Evolutionary conservation across 2,113 vertebrate genomes (phyloP), one percentile per base, ranked within the genome.

Genomic region (Macquaria ambigua): DNA sequence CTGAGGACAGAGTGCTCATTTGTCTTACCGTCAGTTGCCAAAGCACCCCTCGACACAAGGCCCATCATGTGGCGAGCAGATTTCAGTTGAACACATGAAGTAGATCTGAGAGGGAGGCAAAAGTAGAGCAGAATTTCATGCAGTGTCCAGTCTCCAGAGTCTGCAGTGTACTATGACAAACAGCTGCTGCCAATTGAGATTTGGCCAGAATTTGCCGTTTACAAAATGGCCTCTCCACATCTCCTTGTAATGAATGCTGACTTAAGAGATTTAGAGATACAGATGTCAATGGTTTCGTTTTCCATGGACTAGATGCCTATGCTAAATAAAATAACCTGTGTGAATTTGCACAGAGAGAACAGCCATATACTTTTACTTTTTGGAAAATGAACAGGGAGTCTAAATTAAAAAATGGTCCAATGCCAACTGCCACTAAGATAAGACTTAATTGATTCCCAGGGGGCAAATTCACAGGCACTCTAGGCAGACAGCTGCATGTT

Each of bases 31-130:
- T 94, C 85, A 93, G 1, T 89, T 92, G 66, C 87, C 87, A 55
- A 96, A 95, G 91, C 96, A 96, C 79, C 95, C 96, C 55, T 96
- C 96, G 1, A 95, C 89, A 86, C 96, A 96, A 0, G 93, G 94
- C 16, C 94, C 95, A 2, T 96, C 93, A 34, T 34, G 88, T 4
- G 93, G 93, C 0, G 94, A 95, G 85, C 96, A 96, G 70, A 96
- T 90, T 87, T 96, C 96, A 39, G 96, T 96, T 1, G 95, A 95
- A 85, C 96, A 96, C 96, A 96, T 96, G 82, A 96, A 96, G 92
- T 96, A 96, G 85, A 96, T 94, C 96, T 96, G 90, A 76, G 61
- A 66, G 31, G 31, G 48, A 77, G 39, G 56, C 3, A 62, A 48
- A 78, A 80, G 31, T 1, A 41, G 25, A 83, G 64, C 21, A 79